Conservation (phyloP, 2,797 vertebrate species). For the Austrolebias charrua region DNA sequence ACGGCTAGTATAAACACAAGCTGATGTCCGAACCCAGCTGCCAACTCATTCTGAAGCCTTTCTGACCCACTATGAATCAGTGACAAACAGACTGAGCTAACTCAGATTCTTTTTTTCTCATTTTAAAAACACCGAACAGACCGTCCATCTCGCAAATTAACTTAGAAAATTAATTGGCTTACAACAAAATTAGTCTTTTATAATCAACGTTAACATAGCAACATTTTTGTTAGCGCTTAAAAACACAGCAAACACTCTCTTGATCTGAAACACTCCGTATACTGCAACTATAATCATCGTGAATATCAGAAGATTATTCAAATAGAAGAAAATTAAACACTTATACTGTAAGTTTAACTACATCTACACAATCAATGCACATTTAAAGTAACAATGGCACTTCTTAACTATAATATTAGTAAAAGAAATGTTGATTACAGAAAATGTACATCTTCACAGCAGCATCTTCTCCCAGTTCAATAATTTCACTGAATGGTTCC, state of each 20-base stretch:
- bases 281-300: background rate
- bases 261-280: background rate
- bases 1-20: conserved; percentile 45
- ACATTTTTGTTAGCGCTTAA: too few relatives aligned
- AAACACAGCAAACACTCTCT: background rate
- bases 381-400: conserved; percentile 4
- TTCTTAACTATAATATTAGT: conserved; percentile 6
- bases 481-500: conserved; percentile 32
- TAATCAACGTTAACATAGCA: too few relatives aligned
- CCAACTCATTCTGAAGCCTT: conserved; percentile 56
- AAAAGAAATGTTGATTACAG: conserved; percentile 45
- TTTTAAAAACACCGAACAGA: background rate
- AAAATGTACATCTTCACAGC: conserved; percentile 63
- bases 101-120: conserved; percentile 8
- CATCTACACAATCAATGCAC: conserved; percentile 13
- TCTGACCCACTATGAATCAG: conserved; percentile 53
- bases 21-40: conserved; percentile 46
- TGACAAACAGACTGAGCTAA: conserved; percentile 34
- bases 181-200: conserved; percentile 7
- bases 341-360: background rate
- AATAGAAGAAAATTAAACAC: background rate
- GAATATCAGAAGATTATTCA: too few relatives aligned
- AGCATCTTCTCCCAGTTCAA: conserved; percentile 10
- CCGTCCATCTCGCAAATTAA: conserved; percentile 1
- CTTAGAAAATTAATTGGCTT: conserved; percentile 17